Evolutionary conservation across 2,888 invertebrate species (phyloP).

Genomic region (Lasioglossum marginatum): DNA sequence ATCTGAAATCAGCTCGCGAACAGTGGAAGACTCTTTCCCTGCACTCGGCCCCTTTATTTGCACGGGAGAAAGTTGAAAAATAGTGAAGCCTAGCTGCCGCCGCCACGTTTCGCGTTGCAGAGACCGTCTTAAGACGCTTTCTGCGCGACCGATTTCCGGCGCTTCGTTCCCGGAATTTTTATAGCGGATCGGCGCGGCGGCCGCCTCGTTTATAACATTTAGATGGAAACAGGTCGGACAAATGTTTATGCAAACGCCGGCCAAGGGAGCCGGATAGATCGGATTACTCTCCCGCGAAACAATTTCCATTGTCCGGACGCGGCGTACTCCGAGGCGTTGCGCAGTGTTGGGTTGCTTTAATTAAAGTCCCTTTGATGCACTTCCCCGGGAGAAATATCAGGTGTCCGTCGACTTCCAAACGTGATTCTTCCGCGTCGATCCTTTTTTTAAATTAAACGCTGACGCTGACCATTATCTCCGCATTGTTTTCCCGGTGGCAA

Average conservation of each 20-base stretch:
- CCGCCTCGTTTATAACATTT: slow-evolving; percentile 27
- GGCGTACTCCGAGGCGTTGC: slow-evolving; percentile 5
- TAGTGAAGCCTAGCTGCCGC: background rate
- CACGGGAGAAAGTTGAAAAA: slow-evolving; percentile 32
- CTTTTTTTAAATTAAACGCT: slow-evolving; percentile 23
- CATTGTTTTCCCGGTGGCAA: background rate
- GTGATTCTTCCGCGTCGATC: background rate
- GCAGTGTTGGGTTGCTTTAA: slow-evolving; percentile 40
- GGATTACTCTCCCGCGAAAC: slow-evolving; percentile 31
- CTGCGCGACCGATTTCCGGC: slow-evolving; percentile 4
- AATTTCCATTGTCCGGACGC: slow-evolving; percentile 41
- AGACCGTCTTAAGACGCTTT: slow-evolving; percentile 8
- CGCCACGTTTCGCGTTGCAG: slow-evolving; percentile 13
- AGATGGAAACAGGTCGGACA: slow-evolving; percentile 22
- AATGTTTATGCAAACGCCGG: slow-evolving; percentile 35
- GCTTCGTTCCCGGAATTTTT: background rate
- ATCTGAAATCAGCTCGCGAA: slow-evolving; percentile 18
- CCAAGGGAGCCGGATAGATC: slow-evolving; percentile 15
- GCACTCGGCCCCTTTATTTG: slow-evolving; percentile 6
- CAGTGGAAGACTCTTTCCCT: background rate
- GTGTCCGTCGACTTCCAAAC: slow-evolving; percentile 23
- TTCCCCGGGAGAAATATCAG: slow-evolving; percentile 17
- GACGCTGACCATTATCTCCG: background rate
- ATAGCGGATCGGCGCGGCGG: background rate
- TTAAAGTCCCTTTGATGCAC: slow-evolving; percentile 33